These are phyloP conservation scores for Trilocha varians DNA, from an alignment of 2,888 invertebrate genomes.

Conservation along the genomic window DNA sequence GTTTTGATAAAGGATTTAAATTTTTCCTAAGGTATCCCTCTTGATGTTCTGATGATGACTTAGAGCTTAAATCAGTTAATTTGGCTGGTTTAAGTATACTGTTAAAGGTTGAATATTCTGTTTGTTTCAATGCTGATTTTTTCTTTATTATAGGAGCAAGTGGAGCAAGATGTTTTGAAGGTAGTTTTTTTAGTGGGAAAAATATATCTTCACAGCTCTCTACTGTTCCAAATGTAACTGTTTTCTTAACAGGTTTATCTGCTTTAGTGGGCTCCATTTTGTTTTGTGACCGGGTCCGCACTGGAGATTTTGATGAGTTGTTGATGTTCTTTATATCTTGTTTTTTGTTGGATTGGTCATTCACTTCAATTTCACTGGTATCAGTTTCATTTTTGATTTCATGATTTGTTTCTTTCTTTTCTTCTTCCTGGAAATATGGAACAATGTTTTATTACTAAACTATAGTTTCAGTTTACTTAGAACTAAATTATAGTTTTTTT, in stretches of 20 bases:
- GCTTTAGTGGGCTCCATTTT: conserved; percentile 63
- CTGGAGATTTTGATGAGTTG: conserved; percentile 54
- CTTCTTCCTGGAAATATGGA: conserved; percentile 59
- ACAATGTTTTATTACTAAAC: background rate
- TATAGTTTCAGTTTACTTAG: too few relatives aligned
- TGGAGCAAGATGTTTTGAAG: conserved; percentile 74
- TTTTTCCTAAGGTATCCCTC: conserved; percentile 63
- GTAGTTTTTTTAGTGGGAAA: conserved; percentile 70
- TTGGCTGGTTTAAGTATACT: conserved; percentile 77
- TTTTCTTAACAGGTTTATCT: conserved; percentile 72
- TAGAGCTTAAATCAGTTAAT: conserved; percentile 75
- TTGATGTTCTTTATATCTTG: conserved; percentile 30
- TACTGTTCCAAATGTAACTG: conserved; percentile 76
- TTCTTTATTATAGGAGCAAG: conserved; percentile 77
- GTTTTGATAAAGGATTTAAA: conserved; percentile 60
- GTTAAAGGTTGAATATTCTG: conserved; percentile 72
- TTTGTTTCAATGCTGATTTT: conserved; percentile 70
- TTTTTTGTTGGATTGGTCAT: conserved; percentile 27
- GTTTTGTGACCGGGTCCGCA: conserved; percentile 63
- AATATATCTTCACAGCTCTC: conserved; percentile 76
- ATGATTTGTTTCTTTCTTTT: conserved; percentile 67
- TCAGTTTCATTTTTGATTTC: conserved; percentile 36
- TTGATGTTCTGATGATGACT: conserved; percentile 66
- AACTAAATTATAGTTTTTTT: background rate
- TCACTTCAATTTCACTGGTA: conserved; percentile 39